phyloP scores from a whole-genome alignment of 2,888 invertebrate genomes.

The Galerucella calmariensis region DNA sequence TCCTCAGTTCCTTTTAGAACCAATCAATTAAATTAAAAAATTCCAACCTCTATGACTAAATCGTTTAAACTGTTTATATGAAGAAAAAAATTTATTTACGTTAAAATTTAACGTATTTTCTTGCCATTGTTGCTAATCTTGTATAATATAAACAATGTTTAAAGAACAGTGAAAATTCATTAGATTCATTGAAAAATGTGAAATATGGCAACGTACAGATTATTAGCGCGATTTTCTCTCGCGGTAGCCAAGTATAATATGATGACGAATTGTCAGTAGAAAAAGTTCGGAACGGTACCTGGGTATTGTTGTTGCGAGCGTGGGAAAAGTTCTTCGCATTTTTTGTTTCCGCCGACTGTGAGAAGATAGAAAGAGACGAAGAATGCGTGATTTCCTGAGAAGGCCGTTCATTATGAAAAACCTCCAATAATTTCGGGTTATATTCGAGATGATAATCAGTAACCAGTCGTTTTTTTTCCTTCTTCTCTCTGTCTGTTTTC shows the following conservation, averaged over 20 bases:
- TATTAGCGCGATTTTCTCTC: constrained; percentile 20
- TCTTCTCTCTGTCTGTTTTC: neutral
- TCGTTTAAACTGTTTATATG: neutral
- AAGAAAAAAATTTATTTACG: neutral
- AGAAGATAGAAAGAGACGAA: constrained; percentile 26
- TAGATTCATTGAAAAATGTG: no score
- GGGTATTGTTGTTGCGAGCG: constrained; percentile 46
- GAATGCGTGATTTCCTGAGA: constrained; percentile 26
- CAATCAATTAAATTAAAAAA: constrained; percentile 3
- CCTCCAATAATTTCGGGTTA: constrained; percentile 29
- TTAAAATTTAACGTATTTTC: neutral
- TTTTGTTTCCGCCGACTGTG: constrained; percentile 38
- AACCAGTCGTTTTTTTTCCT: neutral
- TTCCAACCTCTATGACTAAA: neutral
- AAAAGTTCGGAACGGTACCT: constrained; percentile 50
- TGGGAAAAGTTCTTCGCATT: constrained; percentile 48
- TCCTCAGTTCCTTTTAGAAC: neutral
- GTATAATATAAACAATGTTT: no score
- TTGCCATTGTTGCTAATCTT: neutral
- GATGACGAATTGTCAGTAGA: constrained; percentile 40
- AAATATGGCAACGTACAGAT: constrained; percentile 12
- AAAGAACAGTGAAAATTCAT: no score
- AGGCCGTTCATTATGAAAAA: constrained; percentile 22
- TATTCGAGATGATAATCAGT: constrained; percentile 20
- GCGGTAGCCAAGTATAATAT: constrained; percentile 21